Base-by-base conservation (phyloP, 2,888 invertebrate species). In the Acanthococcus lagerstroemiae region DNA sequence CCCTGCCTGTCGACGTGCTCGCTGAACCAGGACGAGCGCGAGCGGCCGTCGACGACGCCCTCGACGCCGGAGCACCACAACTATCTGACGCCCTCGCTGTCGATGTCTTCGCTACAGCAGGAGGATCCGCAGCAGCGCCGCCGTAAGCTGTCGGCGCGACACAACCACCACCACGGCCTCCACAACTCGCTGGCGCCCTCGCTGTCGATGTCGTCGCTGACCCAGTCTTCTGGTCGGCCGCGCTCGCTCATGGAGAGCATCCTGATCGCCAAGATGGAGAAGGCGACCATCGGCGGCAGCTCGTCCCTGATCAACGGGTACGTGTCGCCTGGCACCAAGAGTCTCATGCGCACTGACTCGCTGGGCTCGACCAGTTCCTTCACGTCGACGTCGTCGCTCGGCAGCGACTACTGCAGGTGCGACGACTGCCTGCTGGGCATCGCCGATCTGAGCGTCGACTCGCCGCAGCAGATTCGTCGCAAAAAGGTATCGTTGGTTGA, bases 351-450 rank as follows among this genome's bases (percentile, higher is more conserved):
- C 71, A 85, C 86, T 24, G 87, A 89, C 73, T 88, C 89, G 6
- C 80, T 87, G 76, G 89, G 89, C 67, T 77, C 77, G 52, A 75
- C 72, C 44, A 68, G 68, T 70, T 70, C 70, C 25, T 66, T 69
- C 68, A 68, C 68, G 50, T 68, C 70, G 17, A 67, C 70, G 45
- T 69, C 71, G 61, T 71, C 72, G 55, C 50, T 72, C 60, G 69
- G 69, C 37, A 85, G 85, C 75, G 88, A 88, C 73, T 84, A 88
- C 70, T 90, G 90, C 76, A 80, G 84, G 69, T 90, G 90, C 75
- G 90, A 90, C 74, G 90, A 90, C 76, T 90, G 90, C 72, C 78
- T 90, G 68, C 80, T 90, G 70, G 90, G 88, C 4, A 90, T 90
- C 70, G 88, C 84, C 70, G 90, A 90, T 78, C 81, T 72, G 44